Evolutionary conservation across 2,797 vertebrate species (phyloP).

Genomic region (Triplophysa yarkandensis): DNA sequence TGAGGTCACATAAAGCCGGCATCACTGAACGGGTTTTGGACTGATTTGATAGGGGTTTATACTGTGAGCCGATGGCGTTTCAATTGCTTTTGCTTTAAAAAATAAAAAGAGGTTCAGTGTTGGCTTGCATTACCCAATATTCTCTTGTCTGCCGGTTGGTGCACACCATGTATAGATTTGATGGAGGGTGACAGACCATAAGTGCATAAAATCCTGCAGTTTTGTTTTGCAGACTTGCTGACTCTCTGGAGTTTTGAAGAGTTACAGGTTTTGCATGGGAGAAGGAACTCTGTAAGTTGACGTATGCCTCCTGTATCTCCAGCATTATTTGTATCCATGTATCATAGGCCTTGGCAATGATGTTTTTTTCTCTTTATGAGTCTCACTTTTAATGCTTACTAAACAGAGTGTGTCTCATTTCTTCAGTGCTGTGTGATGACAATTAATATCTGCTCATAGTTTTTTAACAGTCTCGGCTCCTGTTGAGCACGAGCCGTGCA

Average conservation of each 20-base stretch:
- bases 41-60: background rate
- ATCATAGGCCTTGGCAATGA: background rate
- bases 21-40: background rate
- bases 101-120: background rate
- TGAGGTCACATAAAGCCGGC: background rate
- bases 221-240: constrained; percentile 33
- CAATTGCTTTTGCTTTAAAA: background rate
- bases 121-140: background rate
- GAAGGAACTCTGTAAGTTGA: background rate
- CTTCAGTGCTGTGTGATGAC: constrained; percentile 18
- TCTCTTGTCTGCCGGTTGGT: background rate
- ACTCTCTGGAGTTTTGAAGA: background rate
- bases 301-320: background rate
- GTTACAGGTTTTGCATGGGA: constrained; percentile 8
- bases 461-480: background rate
- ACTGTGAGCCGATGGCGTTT: background rate
- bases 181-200: constrained; percentile 39
- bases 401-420: constrained; percentile 2
- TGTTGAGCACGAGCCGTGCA: background rate
- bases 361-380: background rate
- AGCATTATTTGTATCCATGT: background rate
- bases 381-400: constrained; percentile 33
- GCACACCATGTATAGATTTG: constrained; percentile 15
- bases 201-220: constrained; percentile 36
- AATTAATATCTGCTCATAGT: constrained; percentile 20